Evolutionary conservation across 2,113 vertebrate species (phyloP).

Genomic region (Pogonocichla stellata): DNA sequence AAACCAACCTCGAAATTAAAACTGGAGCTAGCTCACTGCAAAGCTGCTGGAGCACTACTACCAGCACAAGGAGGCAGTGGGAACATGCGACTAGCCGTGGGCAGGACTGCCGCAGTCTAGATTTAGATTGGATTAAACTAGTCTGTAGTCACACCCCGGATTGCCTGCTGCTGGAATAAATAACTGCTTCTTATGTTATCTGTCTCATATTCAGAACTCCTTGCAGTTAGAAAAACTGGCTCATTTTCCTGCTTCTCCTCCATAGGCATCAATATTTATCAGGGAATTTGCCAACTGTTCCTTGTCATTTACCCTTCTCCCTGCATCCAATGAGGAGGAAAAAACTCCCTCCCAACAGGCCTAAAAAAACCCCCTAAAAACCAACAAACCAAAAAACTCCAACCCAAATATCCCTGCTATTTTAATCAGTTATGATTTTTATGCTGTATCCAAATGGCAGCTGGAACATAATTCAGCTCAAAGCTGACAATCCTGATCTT

Average conservation of each 20-base stretch:
- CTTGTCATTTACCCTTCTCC: conserved; percentile 36
- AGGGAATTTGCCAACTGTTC: conserved; percentile 53
- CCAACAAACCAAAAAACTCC: background rate
- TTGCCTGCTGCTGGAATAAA: conserved; percentile 50
- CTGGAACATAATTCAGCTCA: background rate
- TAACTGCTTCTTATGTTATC: conserved; percentile 51
- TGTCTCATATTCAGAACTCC: conserved; percentile 18
- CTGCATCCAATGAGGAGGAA: background rate
- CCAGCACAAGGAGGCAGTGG: conserved; percentile 42
- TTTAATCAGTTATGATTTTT: background rate
- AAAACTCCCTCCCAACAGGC: background rate
- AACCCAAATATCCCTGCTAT: background rate
- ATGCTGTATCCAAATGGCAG: background rate
- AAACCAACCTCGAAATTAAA: background rate
- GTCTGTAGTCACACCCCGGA: conserved; percentile 34
- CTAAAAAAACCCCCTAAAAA: rapidly evolving
- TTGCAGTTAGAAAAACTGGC: conserved; percentile 28
- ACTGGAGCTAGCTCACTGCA: background rate
- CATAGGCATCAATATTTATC: conserved; percentile 55
- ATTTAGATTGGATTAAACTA: conserved; percentile 62
- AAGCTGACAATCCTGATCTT: background rate
- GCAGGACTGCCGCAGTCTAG: conserved; percentile 44
- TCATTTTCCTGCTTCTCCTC: conserved; percentile 35
- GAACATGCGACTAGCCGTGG: conserved; percentile 22
- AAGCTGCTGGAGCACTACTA: conserved; percentile 41